Evolutionary conservation across 1,140 invertebrate genomes (phyloP).

Genomic region (Drosophila nigrodunni): DNA sequence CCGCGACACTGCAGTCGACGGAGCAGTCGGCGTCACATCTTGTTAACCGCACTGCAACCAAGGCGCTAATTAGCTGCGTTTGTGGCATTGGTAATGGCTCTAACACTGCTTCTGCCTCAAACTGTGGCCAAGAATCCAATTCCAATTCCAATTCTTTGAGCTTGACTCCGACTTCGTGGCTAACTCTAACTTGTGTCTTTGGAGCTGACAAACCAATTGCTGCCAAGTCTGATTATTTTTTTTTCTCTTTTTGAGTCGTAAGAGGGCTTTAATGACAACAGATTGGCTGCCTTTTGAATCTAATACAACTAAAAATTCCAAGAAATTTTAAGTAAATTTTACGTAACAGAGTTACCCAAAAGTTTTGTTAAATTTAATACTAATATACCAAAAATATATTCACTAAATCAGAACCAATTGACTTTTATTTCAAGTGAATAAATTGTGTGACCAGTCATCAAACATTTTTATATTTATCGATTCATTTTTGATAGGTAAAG

Average conservation of each 20-base stretch:
- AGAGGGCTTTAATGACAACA: constrained; percentile 25
- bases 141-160: background rate
- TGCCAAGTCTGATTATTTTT: constrained; percentile 7
- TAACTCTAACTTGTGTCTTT: background rate
- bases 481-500: too few relatives aligned
- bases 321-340: too few relatives aligned
- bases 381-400: too few relatives aligned
- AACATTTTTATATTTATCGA: too few relatives aligned
- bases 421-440: too few relatives aligned
- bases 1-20: constrained; percentile 19
- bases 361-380: too few relatives aligned
- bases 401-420: too few relatives aligned
- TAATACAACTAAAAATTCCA: too few relatives aligned
- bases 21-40: constrained; percentile 25
- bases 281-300: background rate
- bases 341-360: too few relatives aligned
- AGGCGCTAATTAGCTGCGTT: constrained; percentile 75
- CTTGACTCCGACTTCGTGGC: background rate
- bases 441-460: too few relatives aligned
- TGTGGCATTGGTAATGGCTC: constrained; percentile 61
- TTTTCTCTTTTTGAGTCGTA: constrained; percentile 4
- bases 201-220: constrained; percentile 23
- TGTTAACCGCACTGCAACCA: constrained; percentile 43
- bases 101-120: constrained; percentile 22
- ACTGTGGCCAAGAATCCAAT: background rate